Evolutionary conservation across 37 sponge, comb jelly and placozoan genomes (phyloP).

Genomic region (Geodia barretti): DNA sequence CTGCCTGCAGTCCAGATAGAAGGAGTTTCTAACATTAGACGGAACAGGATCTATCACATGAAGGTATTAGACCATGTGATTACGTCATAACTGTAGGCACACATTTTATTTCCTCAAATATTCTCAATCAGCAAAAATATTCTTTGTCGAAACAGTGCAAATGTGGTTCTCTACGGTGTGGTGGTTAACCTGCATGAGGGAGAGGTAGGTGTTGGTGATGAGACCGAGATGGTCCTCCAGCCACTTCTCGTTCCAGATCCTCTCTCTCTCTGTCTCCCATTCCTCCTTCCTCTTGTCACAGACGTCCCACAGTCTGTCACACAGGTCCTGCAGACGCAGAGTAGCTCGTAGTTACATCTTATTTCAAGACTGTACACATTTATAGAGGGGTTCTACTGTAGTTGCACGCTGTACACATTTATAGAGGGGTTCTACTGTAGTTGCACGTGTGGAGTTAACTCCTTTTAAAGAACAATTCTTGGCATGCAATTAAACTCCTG

Average conservation of each 20-base stretch:
- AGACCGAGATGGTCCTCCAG: constrained; percentile 87
- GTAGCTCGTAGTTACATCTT: background rate
- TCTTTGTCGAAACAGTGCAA: no score
- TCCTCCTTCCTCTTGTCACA: constrained; percentile 81
- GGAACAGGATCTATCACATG: no score
- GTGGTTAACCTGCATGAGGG: constrained; percentile 95
- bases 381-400: no score
- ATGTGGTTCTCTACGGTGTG: no score
- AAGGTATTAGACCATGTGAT: no score
- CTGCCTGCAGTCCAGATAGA: constrained; percentile 47
- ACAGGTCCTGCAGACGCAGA: constrained; percentile 72
- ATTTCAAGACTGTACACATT: no score
- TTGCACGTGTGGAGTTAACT: background rate
- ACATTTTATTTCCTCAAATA: no score
- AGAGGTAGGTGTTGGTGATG: constrained; percentile 81
- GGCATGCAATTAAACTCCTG: no score
- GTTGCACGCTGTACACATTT: no score
- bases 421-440: background rate
- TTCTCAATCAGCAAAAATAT: no score
- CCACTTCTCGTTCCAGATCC: constrained; percentile 81
- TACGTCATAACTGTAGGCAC: no score
- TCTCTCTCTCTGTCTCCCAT: constrained; percentile 72
- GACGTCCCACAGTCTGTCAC: constrained; percentile 92
- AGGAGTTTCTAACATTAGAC: background rate
- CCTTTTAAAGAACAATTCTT: no score